Base-by-base conservation (phyloP, 2,888 invertebrate genomes). In the Caenorhabditis macrosperma region DNA sequence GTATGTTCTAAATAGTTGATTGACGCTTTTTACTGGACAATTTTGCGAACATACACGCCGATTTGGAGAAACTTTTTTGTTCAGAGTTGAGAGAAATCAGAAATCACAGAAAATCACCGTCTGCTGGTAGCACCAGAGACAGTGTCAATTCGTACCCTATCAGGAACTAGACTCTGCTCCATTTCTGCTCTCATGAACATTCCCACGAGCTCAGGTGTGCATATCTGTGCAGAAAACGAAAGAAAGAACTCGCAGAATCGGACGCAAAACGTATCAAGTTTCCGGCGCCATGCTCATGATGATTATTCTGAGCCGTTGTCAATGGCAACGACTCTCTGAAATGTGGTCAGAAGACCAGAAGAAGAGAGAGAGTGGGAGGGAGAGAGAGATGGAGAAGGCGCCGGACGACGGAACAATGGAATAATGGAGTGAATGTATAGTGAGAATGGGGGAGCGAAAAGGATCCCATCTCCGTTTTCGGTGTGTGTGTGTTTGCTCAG, bases 401-500 rank as follows among this genome's bases (percentile, higher is more conserved):
- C n/a, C n/a, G n/a, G n/a, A n/a, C n/a, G n/a, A 9, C 12, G 28
- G 33, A 57, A 59, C 24, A 59, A 57, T 35, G 35, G 41, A 44
- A n/a, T n/a, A 28, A 15, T 22, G 35, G 30, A 28, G 10, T 20
- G 35, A 54, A 7, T 33, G 15, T 60, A 26, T 44, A 50, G 50
- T 50, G 26, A 50, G 26, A 50, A 50, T 5, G 50, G 22, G 35
- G 15, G 41, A 10, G 28, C 24, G 46, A 22, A 30, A 44, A 30
- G 20, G 9, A 20, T 2, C 3, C 2, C 15, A 33, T 22, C 4
- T 10, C 22, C 20, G 2, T 22, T 46, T 46, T 46, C 20, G 5
- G 46, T 48, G 44, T 48, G 46, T 48, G 46, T 48, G 44, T 48
- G 46, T 48, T 48, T 61, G 48, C 61, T 61, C 33, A 33, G 61